A percentile compares a stretch with the other conserved stretches of the same genome.
Conservation (phyloP, 2,797 vertebrate genomes). For the Gymnopithys bicolor region DNA sequence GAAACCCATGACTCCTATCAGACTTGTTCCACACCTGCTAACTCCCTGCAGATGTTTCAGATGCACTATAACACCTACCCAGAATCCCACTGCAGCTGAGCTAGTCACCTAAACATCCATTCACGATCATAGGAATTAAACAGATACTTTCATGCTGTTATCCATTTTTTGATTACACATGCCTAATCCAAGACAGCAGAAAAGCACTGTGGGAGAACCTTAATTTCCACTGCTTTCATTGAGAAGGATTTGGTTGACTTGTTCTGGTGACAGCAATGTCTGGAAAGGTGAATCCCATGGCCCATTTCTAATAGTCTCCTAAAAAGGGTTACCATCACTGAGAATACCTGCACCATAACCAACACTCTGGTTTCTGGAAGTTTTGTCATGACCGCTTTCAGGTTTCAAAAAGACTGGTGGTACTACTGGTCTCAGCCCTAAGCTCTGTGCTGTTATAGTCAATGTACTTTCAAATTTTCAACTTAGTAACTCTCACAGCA, state of each 20-base stretch:
- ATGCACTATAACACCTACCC: background rate
- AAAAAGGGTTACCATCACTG: background rate
- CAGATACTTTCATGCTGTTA: background rate
- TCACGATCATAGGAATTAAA: background rate
- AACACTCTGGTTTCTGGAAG: background rate
- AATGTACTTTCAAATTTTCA: background rate
- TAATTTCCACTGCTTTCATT: background rate
- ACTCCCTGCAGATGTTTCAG: rapidly evolving
- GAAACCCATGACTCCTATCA: background rate
- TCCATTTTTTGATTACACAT: background rate
- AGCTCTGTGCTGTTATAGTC: background rate
- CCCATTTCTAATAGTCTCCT: background rate
- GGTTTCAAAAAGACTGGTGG: background rate
- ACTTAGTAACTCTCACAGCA: background rate
- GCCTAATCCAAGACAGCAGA: background rate
- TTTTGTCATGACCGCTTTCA: background rate
- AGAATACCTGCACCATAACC: background rate
- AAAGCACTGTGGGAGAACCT: background rate
- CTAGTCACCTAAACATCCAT: background rate
- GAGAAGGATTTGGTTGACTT: background rate
- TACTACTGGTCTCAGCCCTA: background rate
- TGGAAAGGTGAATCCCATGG: background rate
- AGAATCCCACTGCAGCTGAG: background rate
- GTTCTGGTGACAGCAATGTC: background rate
- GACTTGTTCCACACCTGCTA: background rate